phyloP scores from a whole-genome alignment of 2,113 vertebrate genomes.

The Emydura subglobosa region DNA sequence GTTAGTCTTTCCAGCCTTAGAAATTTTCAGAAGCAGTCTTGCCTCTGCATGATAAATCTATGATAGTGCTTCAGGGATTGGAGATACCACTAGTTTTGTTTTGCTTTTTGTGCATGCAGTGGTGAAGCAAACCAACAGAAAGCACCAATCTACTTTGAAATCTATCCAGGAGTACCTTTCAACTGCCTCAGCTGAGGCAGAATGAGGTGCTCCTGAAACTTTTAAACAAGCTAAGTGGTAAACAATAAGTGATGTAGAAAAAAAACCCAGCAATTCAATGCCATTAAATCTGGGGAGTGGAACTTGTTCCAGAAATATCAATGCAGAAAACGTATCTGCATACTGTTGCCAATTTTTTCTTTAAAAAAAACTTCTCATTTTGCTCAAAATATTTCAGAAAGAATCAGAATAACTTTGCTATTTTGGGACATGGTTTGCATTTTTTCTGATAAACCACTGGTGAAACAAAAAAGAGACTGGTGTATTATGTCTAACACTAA shows the following conservation, averaged over 20 bases:
- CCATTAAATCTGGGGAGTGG: not conserved
- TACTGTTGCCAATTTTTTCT: not conserved
- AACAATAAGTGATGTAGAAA: not conserved
- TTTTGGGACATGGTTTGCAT: not conserved
- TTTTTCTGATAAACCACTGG: not conserved
- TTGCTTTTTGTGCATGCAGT: not conserved
- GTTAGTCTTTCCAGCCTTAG: constrained; percentile 27
- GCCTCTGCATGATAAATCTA: not conserved
- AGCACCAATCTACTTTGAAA: not conserved
- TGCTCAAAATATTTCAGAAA: not conserved
- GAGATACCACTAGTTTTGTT: not conserved
- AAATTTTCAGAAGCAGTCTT: not conserved
- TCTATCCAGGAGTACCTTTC: not conserved
- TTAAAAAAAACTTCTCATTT: not conserved
- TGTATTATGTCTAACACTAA: not conserved
- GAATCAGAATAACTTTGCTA: not conserved
- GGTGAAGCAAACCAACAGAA: not conserved
- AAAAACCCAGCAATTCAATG: not conserved
- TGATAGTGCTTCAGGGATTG: not conserved
- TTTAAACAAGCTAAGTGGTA: not conserved
- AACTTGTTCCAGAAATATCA: not conserved
- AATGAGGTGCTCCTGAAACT: not conserved
- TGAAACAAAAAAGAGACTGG: not conserved
- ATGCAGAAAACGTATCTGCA: not conserved
- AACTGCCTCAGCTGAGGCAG: not conserved